These are phyloP conservation scores for Acrobasis consociella DNA, from an alignment of 2,888 invertebrate genomes.

Conservation along the genomic window DNA sequence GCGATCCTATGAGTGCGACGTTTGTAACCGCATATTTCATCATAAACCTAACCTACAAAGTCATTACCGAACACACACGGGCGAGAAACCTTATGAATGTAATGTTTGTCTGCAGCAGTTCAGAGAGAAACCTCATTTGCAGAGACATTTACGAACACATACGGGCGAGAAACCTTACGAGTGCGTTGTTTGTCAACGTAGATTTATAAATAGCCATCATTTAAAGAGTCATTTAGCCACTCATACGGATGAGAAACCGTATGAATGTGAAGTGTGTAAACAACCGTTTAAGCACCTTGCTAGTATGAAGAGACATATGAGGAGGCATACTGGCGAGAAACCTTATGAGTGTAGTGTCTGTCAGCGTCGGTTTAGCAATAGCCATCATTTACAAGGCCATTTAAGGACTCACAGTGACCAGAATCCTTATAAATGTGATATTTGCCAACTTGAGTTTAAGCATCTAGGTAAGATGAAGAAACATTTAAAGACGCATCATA, in stretches of 20 bases:
- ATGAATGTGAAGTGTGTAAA: not conserved
- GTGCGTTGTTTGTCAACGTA: not conserved
- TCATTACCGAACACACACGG: constrained; percentile 7
- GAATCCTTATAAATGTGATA: not conserved
- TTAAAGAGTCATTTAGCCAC: not conserved
- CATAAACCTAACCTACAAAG: constrained; percentile 26
- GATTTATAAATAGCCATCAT: not conserved
- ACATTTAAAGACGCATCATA: not conserved
- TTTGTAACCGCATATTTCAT: not conserved
- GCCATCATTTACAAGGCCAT: not conserved
- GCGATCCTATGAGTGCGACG: not conserved
- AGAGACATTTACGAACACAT: constrained; percentile 1
- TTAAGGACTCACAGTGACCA: not conserved
- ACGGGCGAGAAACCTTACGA: not conserved
- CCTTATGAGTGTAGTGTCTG: not conserved
- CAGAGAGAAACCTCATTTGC: not conserved
- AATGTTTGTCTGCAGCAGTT: not conserved
- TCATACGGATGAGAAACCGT: not conserved
- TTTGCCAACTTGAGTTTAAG: not conserved
- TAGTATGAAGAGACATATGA: constrained; percentile 11
- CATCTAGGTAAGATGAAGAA: not conserved
- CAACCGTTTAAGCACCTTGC: not conserved
- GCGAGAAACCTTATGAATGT: not conserved
- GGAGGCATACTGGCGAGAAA: not conserved
- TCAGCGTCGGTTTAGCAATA: not conserved